Base-by-base conservation (phyloP, 1,140 invertebrate genomes). In the Carposina sasakii region DNA sequence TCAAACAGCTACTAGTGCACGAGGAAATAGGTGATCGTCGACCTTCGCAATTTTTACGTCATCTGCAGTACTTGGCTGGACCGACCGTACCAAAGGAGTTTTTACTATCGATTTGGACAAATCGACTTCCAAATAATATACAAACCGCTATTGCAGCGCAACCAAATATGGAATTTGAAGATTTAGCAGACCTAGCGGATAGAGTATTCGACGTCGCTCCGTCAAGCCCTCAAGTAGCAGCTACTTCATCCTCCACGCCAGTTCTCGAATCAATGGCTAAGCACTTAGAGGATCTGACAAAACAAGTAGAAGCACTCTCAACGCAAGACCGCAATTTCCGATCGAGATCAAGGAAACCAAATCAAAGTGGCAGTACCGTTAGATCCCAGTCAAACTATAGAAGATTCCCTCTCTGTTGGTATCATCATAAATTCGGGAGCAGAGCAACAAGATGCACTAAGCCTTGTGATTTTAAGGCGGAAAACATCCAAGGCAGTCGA, bases 11-110 rank as follows among this genome's bases (percentile, higher is more conserved):
- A 3, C 26, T 52, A 10, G 15, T 22, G 2, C 28, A 43, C 12
- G 48, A 56, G 24, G 48, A 61, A 23, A 22, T 63, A 15, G 58
- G 59, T 10, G 61, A 63, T 20, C 23, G 48, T 4, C 63, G 58
- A 37, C 50, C 60, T 3, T 63, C 61, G 1, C 59, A 63, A 26
- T 57, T 63, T 21, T 26, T 63, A 1, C 43, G 33, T 13, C n/a
- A n/a, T n/a, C n/a, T n/a, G n/a, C 13, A 44, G 19, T n/a, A 45
- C 13, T 17, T 52, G 13, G 49, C 49, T 10, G 49, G 49, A 15
- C 54, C 17, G 31, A n/a, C n/a, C n/a, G n/a, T n/a, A n/a, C n/a
- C n/a, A n/a, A n/a, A 34, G 10, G 56, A 58, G 5, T 60, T 60
- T 30, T 17, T 60, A 2, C 42, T 30, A 19, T 46, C 57, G 3